A percentile compares a stretch with the other conserved stretches of the same genome.
Evolutionary conservation across 2,113 vertebrate genomes (phyloP).

Genomic region (Microcebus murinus): DNA sequence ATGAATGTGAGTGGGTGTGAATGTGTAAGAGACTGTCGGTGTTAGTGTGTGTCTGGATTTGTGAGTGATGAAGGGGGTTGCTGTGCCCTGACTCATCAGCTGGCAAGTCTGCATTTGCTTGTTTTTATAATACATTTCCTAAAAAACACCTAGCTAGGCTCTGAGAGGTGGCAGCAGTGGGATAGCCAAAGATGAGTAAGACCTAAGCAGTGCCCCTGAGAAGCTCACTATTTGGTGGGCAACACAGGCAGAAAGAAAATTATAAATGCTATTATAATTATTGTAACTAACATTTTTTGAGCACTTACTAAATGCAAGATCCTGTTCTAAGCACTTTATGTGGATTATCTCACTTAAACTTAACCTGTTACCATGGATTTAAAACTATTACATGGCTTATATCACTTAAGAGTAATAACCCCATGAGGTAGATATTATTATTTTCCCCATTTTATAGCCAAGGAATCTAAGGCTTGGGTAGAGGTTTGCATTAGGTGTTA

Average conservation of each 20-base stretch:
- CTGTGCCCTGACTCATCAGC: slow-evolving; percentile 1
- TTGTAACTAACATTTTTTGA: background rate
- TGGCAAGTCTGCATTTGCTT: background rate
- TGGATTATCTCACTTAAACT: slow-evolving; percentile 38
- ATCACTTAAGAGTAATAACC: background rate
- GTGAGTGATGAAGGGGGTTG: background rate
- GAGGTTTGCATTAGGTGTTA: background rate
- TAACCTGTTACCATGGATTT: slow-evolving; percentile 9
- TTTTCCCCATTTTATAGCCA: background rate
- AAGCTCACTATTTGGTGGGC: background rate
- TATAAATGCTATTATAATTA: background rate
- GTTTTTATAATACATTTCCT: background rate
- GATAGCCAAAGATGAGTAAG: background rate
- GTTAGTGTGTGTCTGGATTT: slow-evolving; percentile 14
- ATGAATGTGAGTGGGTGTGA: slow-evolving; percentile 45
- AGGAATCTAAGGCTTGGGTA: background rate
- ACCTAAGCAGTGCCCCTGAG: background rate
- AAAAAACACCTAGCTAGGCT: background rate
- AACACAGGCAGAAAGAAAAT: background rate
- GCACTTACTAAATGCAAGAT: background rate
- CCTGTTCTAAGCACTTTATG: background rate
- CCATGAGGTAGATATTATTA: background rate
- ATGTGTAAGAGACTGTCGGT: slow-evolving; percentile 51
- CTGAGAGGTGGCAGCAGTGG: background rate
- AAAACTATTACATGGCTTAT: slow-evolving; percentile 5